These are phyloP conservation scores for Scomberomorus guttatus DNA, from an alignment of 2,797 vertebrate genomes.

Conservation along the genomic window DNA sequence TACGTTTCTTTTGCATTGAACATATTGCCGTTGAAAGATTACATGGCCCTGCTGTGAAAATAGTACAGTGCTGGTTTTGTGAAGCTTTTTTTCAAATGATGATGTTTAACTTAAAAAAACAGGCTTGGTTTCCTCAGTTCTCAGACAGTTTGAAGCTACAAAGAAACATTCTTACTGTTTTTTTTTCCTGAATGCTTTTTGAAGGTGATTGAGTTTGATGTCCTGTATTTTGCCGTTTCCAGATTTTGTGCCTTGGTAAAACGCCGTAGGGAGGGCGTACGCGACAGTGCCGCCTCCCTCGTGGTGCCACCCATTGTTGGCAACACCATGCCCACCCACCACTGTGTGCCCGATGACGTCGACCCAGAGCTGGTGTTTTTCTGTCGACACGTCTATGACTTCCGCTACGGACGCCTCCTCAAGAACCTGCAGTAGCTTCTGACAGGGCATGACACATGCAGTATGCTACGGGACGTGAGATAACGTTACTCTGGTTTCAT, in stretches of 20 bases:
- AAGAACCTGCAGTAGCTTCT: slow-evolving; percentile 96
- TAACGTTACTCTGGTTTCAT: slow-evolving; percentile 25
- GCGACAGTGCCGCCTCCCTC: slow-evolving; percentile 85
- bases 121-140: not conserved
- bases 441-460: not conserved
- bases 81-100: not conserved
- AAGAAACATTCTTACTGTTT: not conserved
- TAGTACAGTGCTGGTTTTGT: not conserved
- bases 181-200: slow-evolving; percentile 1
- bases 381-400: slow-evolving; percentile 99
- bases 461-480: slow-evolving; percentile 26
- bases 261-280: slow-evolving; percentile 92
- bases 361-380: slow-evolving; percentile 97
- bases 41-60: not conserved
- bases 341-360: slow-evolving; percentile 94
- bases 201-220: not conserved
- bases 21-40: slow-evolving; percentile 11
- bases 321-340: slow-evolving; percentile 93
- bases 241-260: slow-evolving; percentile 99
- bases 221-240: slow-evolving; percentile 41
- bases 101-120: not conserved
- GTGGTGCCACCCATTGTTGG: slow-evolving; percentile 92
- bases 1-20: not conserved
- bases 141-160: slow-evolving; percentile 12
- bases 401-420: slow-evolving; percentile 96